phyloP scores from a whole-genome alignment of 37 sponge, comb jelly and placozoan genomes.

The Eunapius fragilis region DNA sequence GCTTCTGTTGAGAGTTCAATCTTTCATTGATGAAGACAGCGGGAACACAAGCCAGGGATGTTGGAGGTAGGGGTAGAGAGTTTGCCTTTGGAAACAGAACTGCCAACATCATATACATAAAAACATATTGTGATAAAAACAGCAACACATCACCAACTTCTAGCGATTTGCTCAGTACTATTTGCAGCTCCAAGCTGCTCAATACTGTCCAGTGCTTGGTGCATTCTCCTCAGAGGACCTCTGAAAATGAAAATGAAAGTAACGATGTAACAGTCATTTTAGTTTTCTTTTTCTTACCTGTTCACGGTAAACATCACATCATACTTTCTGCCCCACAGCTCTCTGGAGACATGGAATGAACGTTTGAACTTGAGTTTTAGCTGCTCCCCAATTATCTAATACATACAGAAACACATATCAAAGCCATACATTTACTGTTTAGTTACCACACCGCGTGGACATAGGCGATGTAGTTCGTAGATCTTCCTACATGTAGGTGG shows the following conservation, averaged over 20 bases:
- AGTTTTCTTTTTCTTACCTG: constrained; percentile 42
- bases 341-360: constrained; percentile 22
- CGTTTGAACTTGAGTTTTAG: constrained; percentile 46
- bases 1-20: constrained; percentile 59
- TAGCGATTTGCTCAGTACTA: no score
- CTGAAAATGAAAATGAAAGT: constrained; percentile 2
- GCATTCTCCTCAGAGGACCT: constrained; percentile 58
- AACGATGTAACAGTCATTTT: neutral
- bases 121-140: neutral
- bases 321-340: constrained; percentile 15
- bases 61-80: neutral
- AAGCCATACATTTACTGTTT: neutral
- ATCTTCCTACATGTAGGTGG: neutral
- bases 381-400: neutral
- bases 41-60: neutral
- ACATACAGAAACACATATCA: neutral
- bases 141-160: neutral
- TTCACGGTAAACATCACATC: constrained; percentile 66
- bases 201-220: constrained; percentile 34
- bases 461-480: neutral
- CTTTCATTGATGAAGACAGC: constrained; percentile 41
- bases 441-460: neutral
- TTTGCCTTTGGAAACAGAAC: neutral
- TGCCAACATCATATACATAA: constrained; percentile 17
- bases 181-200: constrained; percentile 21